Evolutionary conservation across 2,113 vertebrate genomes (phyloP).

Genomic region (Ageneiosus marmoratus): DNA sequence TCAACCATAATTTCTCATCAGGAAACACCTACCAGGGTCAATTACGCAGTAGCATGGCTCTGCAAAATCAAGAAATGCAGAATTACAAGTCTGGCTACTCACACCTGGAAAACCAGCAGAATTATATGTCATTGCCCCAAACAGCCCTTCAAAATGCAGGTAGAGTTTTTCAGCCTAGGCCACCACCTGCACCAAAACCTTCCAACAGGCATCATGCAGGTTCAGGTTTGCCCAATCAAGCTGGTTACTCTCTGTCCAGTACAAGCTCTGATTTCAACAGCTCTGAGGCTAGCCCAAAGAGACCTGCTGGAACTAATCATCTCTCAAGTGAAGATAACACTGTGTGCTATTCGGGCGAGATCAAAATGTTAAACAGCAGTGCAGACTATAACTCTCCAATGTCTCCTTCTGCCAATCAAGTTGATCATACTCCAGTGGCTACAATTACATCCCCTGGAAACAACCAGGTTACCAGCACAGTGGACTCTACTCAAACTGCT

Average conservation of each 20-base stretch:
- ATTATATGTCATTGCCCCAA: conserved; percentile 68
- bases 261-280: conserved; percentile 67
- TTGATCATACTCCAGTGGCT: conserved; percentile 67
- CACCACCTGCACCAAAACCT: conserved; percentile 79
- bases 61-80: conserved; percentile 72
- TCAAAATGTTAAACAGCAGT: conserved; percentile 86
- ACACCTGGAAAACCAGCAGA: conserved; percentile 71
- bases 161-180: conserved; percentile 81
- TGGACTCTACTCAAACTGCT: conserved; percentile 85
- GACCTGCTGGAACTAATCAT: conserved; percentile 58
- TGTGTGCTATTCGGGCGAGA: conserved; percentile 86
- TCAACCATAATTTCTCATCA: conserved; percentile 65
- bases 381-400: conserved; percentile 67
- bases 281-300: conserved; percentile 79
- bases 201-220: conserved; percentile 69
- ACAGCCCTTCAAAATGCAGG: conserved; percentile 64
- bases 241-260: conserved; percentile 73
- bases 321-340: conserved; percentile 63
- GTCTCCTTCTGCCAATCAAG: conserved; percentile 70
- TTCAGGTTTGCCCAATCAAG: conserved; percentile 71
- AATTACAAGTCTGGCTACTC: conserved; percentile 73
- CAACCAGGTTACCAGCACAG: conserved; percentile 94
- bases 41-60: conserved; percentile 65
- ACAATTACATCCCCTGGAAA: conserved; percentile 86
- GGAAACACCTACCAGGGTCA: conserved; percentile 71